These are phyloP conservation scores for Pontoporia blainvillei DNA, from an alignment of 2,113 vertebrate species.

Conservation along the genomic window DNA sequence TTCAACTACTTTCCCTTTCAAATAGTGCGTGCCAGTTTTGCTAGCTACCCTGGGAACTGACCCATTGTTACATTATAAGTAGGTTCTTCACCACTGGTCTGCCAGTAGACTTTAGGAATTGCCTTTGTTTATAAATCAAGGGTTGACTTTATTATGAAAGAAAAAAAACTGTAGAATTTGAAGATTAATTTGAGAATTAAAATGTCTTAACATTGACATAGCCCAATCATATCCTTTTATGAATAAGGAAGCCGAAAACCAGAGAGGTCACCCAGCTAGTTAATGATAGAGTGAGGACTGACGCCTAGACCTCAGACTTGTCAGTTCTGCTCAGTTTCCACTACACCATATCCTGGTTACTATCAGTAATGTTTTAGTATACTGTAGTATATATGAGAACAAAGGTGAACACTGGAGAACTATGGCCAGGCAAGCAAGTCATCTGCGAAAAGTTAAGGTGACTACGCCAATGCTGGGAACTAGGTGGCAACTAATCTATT, in stretches of 20 bases:
- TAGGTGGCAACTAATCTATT: not conserved
- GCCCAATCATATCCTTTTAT: not conserved
- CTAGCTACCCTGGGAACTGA: not conserved
- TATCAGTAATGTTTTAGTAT: not conserved
- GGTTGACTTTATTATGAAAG: not conserved
- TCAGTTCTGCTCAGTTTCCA: not conserved
- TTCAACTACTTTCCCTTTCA: not conserved
- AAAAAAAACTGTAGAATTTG: not conserved
- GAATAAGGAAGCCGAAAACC: not conserved
- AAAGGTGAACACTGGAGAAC: not conserved
- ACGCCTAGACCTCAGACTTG: not conserved
- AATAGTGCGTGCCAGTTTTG: not conserved
- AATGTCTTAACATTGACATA: not conserved
- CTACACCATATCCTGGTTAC: not conserved
- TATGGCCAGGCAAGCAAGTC: not conserved
- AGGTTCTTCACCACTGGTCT: not conserved
- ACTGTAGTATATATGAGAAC: not conserved
- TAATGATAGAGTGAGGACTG: not conserved
- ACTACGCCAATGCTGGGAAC: not conserved
- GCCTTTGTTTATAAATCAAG: not conserved
- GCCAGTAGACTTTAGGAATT: not conserved
- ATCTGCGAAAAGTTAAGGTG: not conserved
- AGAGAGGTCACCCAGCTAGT: not conserved
- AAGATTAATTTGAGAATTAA: not conserved
- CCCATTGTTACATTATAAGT: not conserved